Percentiles rank a stretch among this genome's conserved stretches.
phyloP scores from a whole-genome alignment of 2,113 vertebrate genomes.

The Cyrtonyx montezumae region DNA sequence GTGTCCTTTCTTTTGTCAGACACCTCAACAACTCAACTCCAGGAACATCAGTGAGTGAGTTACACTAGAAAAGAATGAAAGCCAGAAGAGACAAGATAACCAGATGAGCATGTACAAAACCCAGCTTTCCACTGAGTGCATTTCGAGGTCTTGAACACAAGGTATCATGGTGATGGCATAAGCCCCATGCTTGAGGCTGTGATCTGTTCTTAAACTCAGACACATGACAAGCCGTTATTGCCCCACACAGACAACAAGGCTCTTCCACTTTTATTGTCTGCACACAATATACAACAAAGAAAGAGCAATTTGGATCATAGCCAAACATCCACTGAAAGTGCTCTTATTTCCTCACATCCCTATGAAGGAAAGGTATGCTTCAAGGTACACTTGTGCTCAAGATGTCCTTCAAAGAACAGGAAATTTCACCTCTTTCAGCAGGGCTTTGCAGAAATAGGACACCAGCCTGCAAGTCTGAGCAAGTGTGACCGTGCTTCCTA shows the following conservation, averaged over 20 bases:
- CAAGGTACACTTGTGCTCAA: background rate
- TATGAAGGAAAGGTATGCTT: background rate
- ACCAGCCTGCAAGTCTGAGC: background rate
- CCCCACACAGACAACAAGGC: fast-evolving
- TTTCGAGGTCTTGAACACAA: background rate
- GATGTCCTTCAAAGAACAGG: background rate
- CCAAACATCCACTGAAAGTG: background rate
- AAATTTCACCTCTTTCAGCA: background rate
- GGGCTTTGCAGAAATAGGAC: background rate
- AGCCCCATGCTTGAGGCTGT: background rate
- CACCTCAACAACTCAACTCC: background rate
- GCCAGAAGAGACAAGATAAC: background rate
- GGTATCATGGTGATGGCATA: fast-evolving
- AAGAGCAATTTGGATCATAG: background rate
- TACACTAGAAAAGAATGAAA: background rate
- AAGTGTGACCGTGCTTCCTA: fast-evolving
- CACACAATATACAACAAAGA: too few relatives aligned
- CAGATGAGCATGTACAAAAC: background rate
- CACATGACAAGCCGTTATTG: background rate
- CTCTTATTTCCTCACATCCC: background rate
- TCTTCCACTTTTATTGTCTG: background rate
- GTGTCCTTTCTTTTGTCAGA: conserved; percentile 4
- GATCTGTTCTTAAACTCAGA: background rate
- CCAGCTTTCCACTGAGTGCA: background rate
- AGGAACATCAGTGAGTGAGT: background rate